Evolutionary conservation across 37 sponge, comb jelly and placozoan species (phyloP).

Genomic region (Hexactinellida sp.): DNA sequence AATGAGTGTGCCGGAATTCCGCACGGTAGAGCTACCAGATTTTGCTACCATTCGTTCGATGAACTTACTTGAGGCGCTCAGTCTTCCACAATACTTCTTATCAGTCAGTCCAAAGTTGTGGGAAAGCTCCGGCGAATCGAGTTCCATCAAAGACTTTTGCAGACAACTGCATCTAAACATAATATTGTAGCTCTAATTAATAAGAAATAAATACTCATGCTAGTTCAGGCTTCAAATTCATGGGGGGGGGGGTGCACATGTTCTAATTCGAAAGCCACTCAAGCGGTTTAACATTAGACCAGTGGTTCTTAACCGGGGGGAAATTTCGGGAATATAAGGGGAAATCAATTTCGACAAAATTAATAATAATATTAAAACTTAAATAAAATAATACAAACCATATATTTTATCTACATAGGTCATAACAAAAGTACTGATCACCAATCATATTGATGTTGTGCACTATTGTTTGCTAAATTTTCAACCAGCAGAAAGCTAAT

Average conservation of each 20-base stretch:
- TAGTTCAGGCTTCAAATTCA: background rate
- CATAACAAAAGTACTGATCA: too few species aligned
- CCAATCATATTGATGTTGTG: too few species aligned
- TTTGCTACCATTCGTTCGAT: constrained; percentile 16
- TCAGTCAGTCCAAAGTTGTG: background rate
- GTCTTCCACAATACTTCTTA: constrained; percentile 6
- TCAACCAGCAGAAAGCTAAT: too few species aligned
- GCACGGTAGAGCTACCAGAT: constrained; percentile 6
- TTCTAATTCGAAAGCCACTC: background rate
- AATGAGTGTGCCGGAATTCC: background rate
- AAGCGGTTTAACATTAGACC: background rate
- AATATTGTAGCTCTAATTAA: background rate
- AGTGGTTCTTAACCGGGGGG: too few species aligned
- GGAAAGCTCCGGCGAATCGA: constrained; percentile 18
- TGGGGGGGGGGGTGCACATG: background rate
- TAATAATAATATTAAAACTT: too few species aligned
- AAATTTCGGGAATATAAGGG: too few species aligned
- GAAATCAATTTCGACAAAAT: too few species aligned
- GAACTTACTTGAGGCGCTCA: background rate
- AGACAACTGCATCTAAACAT: background rate
- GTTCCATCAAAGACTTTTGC: background rate
- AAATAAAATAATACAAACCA: too few species aligned
- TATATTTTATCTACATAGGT: too few species aligned
- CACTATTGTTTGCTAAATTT: too few species aligned
- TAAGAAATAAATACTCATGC: background rate